phyloP scores from a whole-genome alignment of 2,888 invertebrate genomes.

The Aspidapion aeneum region DNA sequence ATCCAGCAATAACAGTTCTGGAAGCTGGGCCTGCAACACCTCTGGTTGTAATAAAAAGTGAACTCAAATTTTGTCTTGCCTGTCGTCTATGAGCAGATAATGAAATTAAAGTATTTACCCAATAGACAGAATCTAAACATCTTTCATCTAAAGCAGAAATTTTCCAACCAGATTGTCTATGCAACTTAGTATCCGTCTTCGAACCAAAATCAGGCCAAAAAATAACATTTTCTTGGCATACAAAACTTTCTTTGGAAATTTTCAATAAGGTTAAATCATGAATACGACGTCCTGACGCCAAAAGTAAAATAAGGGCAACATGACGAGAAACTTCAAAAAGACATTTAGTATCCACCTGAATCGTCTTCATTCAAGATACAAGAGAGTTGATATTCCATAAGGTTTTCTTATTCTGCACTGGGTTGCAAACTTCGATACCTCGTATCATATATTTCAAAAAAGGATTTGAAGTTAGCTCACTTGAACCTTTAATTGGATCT shows the following conservation, averaged over 20 bases:
- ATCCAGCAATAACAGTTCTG: constrained; percentile 21
- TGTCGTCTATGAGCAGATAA: constrained; percentile 9
- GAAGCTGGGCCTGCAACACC: constrained; percentile 14
- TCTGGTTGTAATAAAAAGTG: constrained; percentile 12
- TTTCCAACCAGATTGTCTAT: constrained; percentile 20
- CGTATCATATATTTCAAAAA: neutral
- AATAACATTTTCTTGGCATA: constrained; percentile 16
- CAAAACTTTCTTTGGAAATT: no score
- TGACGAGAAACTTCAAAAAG: constrained; percentile 18
- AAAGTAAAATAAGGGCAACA: constrained; percentile 14
- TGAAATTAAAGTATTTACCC: constrained; percentile 11
- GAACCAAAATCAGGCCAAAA: constrained; percentile 30
- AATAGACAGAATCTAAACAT: constrained; percentile 20
- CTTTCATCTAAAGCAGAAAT: constrained; percentile 14
- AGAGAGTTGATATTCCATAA: constrained; percentile 16
- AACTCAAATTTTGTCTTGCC: constrained; percentile 5
- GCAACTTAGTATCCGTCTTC: constrained; percentile 23
- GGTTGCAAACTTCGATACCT: constrained; percentile 8
- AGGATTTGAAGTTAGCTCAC: neutral
- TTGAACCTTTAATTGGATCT: no score
- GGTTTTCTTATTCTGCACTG: neutral
- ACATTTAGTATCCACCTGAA: constrained; percentile 1
- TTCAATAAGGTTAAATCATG: constrained; percentile 19
- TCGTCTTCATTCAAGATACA: constrained; percentile 11
- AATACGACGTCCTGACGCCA: constrained; percentile 18